A percentile compares a stretch with the other conserved stretches of the same genome.
Evolutionary conservation across 2,888 invertebrate genomes (phyloP).

Genomic region (Phaedon cochleariae): DNA sequence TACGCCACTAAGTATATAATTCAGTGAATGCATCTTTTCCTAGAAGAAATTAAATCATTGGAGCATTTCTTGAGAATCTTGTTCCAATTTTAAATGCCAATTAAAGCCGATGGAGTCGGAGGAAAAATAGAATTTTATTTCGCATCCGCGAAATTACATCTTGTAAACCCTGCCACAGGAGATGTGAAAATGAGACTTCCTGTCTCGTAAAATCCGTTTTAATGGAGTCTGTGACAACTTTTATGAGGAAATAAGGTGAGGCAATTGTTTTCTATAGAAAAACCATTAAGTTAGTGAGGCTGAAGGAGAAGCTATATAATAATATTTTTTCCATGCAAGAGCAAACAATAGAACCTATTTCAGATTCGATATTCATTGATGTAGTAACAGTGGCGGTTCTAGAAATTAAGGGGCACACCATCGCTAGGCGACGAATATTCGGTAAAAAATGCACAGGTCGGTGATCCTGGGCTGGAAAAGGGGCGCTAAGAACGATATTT

Average conservation of each 20-base stretch:
- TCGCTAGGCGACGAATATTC: too few species aligned
- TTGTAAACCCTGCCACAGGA: constrained; percentile 8
- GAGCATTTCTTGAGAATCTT: neutral
- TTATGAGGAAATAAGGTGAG: neutral
- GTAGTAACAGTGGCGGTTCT: too few species aligned
- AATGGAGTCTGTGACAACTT: neutral
- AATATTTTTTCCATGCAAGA: too few species aligned
- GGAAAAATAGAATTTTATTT: constrained; percentile 9
- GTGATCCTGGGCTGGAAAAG: too few species aligned
- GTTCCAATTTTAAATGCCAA: constrained; percentile 14
- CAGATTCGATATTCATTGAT: too few species aligned
- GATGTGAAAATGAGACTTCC: constrained; percentile 4
- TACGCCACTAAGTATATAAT: too few species aligned
- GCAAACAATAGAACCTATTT: too few species aligned
- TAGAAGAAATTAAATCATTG: neutral
- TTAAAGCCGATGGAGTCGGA: neutral
- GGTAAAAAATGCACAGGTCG: too few species aligned
- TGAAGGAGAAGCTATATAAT: too few species aligned
- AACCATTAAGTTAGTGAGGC: too few species aligned
- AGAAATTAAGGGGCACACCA: too few species aligned
- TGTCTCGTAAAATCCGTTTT: neutral
- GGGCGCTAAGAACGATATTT: too few species aligned
- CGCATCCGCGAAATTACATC: neutral
- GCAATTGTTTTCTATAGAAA: neutral
- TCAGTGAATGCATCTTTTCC: neutral